These are phyloP conservation scores for Zeuzera pyrina DNA, from an alignment of 2,888 invertebrate genomes.

Conservation along the genomic window DNA sequence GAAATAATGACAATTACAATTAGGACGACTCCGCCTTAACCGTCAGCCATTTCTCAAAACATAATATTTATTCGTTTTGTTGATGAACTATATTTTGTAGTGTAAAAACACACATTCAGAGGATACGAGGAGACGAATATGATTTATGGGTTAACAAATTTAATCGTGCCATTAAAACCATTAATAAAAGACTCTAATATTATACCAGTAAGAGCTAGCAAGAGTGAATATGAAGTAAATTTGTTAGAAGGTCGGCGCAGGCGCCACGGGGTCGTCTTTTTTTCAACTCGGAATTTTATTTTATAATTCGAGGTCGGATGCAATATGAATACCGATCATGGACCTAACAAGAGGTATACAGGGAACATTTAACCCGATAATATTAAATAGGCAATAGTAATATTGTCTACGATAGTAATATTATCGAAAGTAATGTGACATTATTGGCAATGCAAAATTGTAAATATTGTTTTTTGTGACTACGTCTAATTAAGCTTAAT, in stretches of 20 bases:
- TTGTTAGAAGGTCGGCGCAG: constrained; percentile 31
- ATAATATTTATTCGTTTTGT: constrained; percentile 48
- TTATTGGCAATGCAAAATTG: too few species aligned
- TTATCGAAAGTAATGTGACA: too few species aligned
- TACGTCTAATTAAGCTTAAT: too few species aligned
- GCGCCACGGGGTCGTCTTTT: constrained; percentile 61
- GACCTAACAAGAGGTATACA: too few species aligned
- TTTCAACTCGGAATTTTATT: constrained; percentile 51
- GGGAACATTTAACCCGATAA: too few species aligned
- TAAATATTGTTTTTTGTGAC: too few species aligned
- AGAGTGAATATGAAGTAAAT: not conserved
- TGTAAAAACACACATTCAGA: constrained; percentile 61
- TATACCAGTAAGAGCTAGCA: constrained; percentile 1
- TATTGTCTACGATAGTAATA: too few species aligned
- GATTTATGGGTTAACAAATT: constrained; percentile 45
- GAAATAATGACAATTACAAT: constrained; percentile 29
- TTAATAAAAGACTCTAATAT: not conserved
- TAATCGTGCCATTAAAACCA: constrained; percentile 1
- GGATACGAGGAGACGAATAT: constrained; percentile 52
- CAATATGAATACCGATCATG: constrained; percentile 45
- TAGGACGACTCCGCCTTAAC: constrained; percentile 29
- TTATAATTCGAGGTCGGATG: constrained; percentile 56
- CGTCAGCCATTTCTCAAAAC: constrained; percentile 35
- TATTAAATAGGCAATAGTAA: too few species aligned
- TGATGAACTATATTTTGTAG: constrained; percentile 38